A percentile compares a stretch with the other conserved stretches of the same genome.
phyloP scores from a whole-genome alignment of 2,113 vertebrate genomes.

The Phylloscopus trochiloides region DNA sequence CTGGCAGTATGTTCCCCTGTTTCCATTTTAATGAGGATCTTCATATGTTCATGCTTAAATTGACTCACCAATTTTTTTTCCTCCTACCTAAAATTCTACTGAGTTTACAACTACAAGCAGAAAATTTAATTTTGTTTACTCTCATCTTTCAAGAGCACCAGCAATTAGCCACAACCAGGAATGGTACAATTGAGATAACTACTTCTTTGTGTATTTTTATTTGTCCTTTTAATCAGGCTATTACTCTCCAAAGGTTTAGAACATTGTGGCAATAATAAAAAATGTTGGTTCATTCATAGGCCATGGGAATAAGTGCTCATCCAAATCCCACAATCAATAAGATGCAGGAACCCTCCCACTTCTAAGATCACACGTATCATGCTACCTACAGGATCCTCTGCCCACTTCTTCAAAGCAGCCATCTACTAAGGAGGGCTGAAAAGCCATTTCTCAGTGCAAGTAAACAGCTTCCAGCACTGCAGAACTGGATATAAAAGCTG shows the following conservation, averaged over 20 bases:
- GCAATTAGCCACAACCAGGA: background rate
- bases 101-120: background rate
- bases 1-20: background rate
- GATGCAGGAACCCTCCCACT: background rate
- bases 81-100: background rate
- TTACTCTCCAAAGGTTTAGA: background rate
- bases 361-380: rapidly evolving
- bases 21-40: background rate
- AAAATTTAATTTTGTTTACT: background rate
- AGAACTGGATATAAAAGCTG: background rate
- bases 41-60: background rate
- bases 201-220: background rate
- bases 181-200: background rate
- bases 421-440: background rate
- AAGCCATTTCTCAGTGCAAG: background rate
- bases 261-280: background rate
- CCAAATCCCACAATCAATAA: background rate
- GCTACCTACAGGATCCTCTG: background rate
- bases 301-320: background rate
- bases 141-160: background rate
- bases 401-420: background rate
- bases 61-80: background rate
- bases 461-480: background rate
- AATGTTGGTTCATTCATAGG: background rate
- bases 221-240: background rate